Evolutionary conservation across 2,797 vertebrate species (phyloP).

Genomic region (Alcedo atthis): DNA sequence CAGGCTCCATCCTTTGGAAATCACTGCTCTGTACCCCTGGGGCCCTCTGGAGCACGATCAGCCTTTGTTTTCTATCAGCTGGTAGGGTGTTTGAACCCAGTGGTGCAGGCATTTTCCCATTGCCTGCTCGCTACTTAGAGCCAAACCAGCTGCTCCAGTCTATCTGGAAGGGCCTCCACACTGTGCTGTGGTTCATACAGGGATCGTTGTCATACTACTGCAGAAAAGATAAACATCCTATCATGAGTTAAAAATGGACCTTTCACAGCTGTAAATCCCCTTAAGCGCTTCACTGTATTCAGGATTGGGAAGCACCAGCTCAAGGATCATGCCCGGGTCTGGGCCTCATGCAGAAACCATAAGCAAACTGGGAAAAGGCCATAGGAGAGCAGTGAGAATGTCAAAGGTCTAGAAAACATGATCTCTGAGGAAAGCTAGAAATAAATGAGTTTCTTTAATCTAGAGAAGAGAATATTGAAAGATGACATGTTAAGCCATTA

Average conservation of each 20-base stretch:
- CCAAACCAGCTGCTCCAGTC: not conserved
- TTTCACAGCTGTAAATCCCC: not conserved
- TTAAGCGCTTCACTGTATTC: not conserved
- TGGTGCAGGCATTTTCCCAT: not conserved
- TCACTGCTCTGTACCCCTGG: not conserved
- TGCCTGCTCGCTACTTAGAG: not conserved
- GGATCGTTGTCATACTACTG: not conserved
- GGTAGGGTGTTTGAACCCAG: not conserved
- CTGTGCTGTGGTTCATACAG: not conserved
- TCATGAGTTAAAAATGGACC: constrained; percentile 29
- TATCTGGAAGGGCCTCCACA: not conserved
- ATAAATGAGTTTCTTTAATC: not conserved
- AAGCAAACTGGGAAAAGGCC: not conserved
- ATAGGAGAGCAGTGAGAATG: not conserved
- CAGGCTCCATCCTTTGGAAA: not conserved
- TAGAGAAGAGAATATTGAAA: not conserved
- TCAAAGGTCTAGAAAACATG: not conserved
- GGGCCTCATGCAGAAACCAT: not conserved
- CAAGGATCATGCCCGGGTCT: not conserved
- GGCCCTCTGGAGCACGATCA: not conserved
- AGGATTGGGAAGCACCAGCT: constrained; percentile 1
- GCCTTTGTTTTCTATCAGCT: not conserved
- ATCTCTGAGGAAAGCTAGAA: not conserved
- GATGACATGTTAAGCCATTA: not conserved
- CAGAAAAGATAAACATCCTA: constrained; percentile 50